A percentile compares a stretch with the other conserved stretches of the same genome.
These are phyloP conservation scores for Oreonectes daqikongensis DNA, from an alignment of 2,797 vertebrate genomes.

Conservation along the genomic window DNA sequence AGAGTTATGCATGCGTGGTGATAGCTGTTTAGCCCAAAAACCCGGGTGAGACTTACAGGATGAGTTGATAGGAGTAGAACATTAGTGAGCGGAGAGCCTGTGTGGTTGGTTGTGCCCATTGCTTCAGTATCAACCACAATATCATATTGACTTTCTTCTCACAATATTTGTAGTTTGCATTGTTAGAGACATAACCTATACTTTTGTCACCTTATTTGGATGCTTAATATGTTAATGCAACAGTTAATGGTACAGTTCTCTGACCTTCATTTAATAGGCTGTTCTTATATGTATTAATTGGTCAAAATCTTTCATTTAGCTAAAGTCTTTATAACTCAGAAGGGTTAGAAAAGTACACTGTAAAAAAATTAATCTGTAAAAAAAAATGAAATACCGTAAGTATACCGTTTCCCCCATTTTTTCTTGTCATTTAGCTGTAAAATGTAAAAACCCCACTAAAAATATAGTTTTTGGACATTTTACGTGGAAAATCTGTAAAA, in stretches of 20 bases:
- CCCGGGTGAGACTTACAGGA: conserved; percentile 11
- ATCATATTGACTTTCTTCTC: not conserved
- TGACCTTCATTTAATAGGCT: not conserved
- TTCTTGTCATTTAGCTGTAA: too few species aligned
- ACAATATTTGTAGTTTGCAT: not conserved
- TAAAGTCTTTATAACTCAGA: not conserved
- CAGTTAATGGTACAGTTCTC: too few species aligned
- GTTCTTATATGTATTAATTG: not conserved
- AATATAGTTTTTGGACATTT: too few species aligned
- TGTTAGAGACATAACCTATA: not conserved
- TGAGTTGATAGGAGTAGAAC: conserved; percentile 11
- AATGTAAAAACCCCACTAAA: too few species aligned
- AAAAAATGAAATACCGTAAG: too few species aligned
- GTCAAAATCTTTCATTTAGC: not conserved
- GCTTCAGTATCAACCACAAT: not conserved
- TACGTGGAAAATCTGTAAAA: too few species aligned
- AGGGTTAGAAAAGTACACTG: too few species aligned
- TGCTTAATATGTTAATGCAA: not conserved
- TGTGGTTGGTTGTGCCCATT: conserved; percentile 20
- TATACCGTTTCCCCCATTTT: too few species aligned
- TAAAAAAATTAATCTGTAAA: too few species aligned
- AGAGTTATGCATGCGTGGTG: conserved; percentile 21
- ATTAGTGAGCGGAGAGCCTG: not conserved
- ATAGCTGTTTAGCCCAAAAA: conserved; percentile 39
- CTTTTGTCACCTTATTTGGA: not conserved